Conservation (phyloP, 1,140 invertebrate species). For the Scaptomyza hsui region DNA sequence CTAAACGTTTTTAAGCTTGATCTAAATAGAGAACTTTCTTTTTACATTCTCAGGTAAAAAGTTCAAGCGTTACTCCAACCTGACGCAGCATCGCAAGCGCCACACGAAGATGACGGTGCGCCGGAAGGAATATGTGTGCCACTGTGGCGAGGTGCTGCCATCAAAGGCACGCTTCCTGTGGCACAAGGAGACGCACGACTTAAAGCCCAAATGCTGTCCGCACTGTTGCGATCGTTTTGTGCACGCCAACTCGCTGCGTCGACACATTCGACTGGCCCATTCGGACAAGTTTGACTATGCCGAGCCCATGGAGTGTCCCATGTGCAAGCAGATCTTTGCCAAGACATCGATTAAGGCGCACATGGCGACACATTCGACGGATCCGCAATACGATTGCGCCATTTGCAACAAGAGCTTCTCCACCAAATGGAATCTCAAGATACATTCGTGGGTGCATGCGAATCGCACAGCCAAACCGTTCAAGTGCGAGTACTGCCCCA, state of each 20-base stretch:
- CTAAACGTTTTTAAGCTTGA: background rate
- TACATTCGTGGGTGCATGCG: constrained; percentile 95
- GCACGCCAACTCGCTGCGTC: constrained; percentile 91
- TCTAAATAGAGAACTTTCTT: background rate
- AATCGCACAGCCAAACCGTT: constrained; percentile 92
- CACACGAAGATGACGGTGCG: constrained; percentile 88
- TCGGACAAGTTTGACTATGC: constrained; percentile 89
- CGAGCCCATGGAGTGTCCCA: constrained; percentile 91
- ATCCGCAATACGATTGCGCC: constrained; percentile 90
- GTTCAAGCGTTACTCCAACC: constrained; percentile 93
- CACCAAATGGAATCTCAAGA: constrained; percentile 94
- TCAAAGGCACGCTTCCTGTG: constrained; percentile 92
- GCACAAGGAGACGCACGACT: constrained; percentile 93
- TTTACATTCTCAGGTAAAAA: constrained; percentile 85
- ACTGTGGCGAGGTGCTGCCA: constrained; percentile 92
- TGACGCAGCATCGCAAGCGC: constrained; percentile 92
- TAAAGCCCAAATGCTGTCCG: constrained; percentile 92
- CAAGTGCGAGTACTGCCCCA: constrained; percentile 93
- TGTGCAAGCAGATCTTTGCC: constrained; percentile 92
- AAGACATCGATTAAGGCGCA: constrained; percentile 92
- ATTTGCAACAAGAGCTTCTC: constrained; percentile 94
- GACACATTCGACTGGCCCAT: constrained; percentile 92
- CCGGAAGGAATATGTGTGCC: constrained; percentile 91
- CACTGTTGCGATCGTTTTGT: constrained; percentile 93
- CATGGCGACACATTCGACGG: constrained; percentile 89